Conservation (phyloP, 2,888 invertebrate species). For the Eupithecia centaureata region DNA sequence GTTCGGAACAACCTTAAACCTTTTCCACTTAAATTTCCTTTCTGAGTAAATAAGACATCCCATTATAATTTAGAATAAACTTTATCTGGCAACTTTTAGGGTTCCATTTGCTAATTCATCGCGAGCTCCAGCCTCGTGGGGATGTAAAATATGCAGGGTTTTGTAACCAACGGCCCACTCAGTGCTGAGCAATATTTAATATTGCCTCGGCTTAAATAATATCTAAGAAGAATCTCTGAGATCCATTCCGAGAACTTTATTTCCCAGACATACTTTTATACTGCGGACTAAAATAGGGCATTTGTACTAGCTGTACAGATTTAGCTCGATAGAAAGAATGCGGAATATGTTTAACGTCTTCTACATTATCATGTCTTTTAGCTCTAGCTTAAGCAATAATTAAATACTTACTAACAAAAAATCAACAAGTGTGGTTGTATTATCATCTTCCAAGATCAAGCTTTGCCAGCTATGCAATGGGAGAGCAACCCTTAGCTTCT, state of each 20-base stretch:
- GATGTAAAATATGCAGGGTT: background rate
- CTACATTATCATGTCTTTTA: too few relatives aligned
- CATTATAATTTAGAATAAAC: background rate
- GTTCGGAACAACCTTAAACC: background rate
- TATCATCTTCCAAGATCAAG: too few relatives aligned
- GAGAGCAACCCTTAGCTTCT: too few relatives aligned
- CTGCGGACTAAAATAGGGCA: background rate
- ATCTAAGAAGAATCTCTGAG: conserved; percentile 2
- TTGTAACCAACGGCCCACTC: background rate
- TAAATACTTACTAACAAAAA: too few relatives aligned
- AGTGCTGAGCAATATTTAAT: conserved; percentile 2
- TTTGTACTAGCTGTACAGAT: too few relatives aligned
- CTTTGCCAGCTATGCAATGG: too few relatives aligned
- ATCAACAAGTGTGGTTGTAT: too few relatives aligned
- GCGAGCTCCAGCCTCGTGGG: background rate
- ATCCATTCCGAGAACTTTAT: background rate
- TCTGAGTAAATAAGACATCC: background rate
- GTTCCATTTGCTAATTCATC: conserved; percentile 3
- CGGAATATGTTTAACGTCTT: too few relatives aligned
- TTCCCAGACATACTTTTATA: background rate
- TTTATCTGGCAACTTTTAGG: conserved; percentile 2
- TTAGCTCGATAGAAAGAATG: too few relatives aligned
- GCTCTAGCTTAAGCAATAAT: too few relatives aligned
- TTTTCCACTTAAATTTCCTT: conserved; percentile 1
- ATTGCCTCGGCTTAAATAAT: conserved; percentile 1